Evolutionary conservation across 2,888 invertebrate species (phyloP).

Genomic region (Epicampocera succincta): DNA sequence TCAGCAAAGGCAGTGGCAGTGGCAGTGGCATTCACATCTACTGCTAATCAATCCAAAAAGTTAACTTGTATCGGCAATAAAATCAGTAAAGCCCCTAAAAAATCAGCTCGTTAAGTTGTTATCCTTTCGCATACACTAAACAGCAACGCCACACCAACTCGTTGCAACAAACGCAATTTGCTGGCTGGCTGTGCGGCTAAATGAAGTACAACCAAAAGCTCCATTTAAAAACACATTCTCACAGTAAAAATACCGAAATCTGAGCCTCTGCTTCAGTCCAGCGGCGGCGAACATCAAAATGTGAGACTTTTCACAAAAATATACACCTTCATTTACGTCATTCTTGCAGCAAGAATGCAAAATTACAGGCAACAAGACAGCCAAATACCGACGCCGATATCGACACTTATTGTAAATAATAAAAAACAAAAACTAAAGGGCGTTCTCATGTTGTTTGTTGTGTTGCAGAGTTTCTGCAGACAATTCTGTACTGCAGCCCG

Average conservation of each 20-base stretch:
- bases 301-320: constrained; percentile 45
- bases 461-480: constrained; percentile 40
- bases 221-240: constrained; percentile 55
- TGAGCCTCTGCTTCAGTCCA: constrained; percentile 28
- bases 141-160: neutral
- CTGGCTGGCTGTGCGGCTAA: constrained; percentile 6
- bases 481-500: constrained; percentile 68
- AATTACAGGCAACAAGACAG: constrained; percentile 63
- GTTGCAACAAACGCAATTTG: constrained; percentile 19
- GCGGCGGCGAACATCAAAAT: constrained; percentile 69
- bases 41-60: constrained; percentile 71
- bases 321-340: constrained; percentile 38
- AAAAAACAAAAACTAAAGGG: constrained; percentile 42
- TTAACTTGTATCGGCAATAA: constrained; percentile 72
- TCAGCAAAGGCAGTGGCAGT: constrained; percentile 50
- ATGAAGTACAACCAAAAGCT: constrained; percentile 23
- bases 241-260: constrained; percentile 44
- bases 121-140: constrained; percentile 68
- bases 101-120: constrained; percentile 81
- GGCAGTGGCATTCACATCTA: constrained; percentile 57
- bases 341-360: constrained; percentile 48
- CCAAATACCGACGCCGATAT: constrained; percentile 48
- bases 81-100: constrained; percentile 77
- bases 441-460: constrained; percentile 56
- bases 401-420: constrained; percentile 12